Conservation (phyloP, 92 coral and sea anemone genomes). For the Porites rus region DNA sequence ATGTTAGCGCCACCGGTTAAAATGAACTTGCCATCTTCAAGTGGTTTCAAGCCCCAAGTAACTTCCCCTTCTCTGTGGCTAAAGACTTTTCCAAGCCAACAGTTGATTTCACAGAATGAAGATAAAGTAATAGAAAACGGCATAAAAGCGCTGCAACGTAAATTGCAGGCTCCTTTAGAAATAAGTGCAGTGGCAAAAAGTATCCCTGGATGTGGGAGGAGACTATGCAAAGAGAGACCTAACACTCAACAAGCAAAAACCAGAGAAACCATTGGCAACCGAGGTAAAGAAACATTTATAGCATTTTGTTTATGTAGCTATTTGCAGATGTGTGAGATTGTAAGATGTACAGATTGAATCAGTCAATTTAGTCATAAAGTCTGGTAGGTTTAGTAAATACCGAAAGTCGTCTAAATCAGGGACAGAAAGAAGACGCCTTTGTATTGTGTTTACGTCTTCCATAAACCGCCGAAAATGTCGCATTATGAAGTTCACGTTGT, state of each 20-base stretch:
- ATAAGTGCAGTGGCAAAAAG: slow-evolving; percentile 55
- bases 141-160: slow-evolving; percentile 28
- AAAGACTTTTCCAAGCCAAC: neutral
- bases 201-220: slow-evolving; percentile 19
- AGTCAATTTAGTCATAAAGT: neutral
- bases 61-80: neutral
- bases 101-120: neutral
- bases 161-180: slow-evolving; percentile 36
- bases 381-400: too few relatives aligned
- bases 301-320: neutral
- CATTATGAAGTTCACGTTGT: too few relatives aligned
- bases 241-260: slow-evolving; percentile 47
- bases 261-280: slow-evolving; percentile 25
- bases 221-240: slow-evolving; percentile 37
- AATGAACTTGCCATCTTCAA: neutral
- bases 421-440: neutral
- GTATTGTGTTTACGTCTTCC: too few relatives aligned
- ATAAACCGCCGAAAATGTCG: too few relatives aligned
- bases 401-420: neutral
- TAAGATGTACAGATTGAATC: neutral
- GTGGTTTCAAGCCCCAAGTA: neutral
- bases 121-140: slow-evolving; percentile 29
- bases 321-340: neutral
- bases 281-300: neutral
- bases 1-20: neutral